These are phyloP conservation scores for Phenganax marumi DNA, from an alignment of 92 coral and sea anemone species.

Conservation along the genomic window DNA sequence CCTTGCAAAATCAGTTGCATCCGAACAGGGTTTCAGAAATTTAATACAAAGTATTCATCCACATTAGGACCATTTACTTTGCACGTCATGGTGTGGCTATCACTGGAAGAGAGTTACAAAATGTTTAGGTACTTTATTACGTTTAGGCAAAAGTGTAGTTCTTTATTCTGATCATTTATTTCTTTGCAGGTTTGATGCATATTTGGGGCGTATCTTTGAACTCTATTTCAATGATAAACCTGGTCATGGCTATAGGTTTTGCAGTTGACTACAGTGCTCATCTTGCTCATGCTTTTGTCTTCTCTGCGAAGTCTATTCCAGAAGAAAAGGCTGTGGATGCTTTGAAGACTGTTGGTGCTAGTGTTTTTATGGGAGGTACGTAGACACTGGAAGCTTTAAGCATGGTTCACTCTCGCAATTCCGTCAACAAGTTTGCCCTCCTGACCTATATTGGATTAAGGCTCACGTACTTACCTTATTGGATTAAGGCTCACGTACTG, in stretches of 20 bases:
- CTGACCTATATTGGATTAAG: not conserved
- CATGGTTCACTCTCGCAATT: not conserved
- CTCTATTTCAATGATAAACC: constrained; percentile 84
- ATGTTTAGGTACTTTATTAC: no score
- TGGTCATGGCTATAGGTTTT: constrained; percentile 90
- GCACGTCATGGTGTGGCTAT: no score
- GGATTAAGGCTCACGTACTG: no score
- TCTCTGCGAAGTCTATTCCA: constrained; percentile 57
- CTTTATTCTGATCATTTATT: not conserved
- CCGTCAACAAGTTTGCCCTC: not conserved
- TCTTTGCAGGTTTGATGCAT: constrained; percentile 62
- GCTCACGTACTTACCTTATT: no score
- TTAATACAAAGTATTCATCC: no score
- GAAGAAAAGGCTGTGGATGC: constrained; percentile 82
- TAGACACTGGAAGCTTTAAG: not conserved
- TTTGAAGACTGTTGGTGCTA: constrained; percentile 78
- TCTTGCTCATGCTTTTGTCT: constrained; percentile 84
- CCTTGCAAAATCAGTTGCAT: no score
- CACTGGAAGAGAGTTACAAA: no score
- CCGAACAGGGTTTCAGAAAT: no score
- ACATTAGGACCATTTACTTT: no score
- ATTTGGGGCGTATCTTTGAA: constrained; percentile 83
- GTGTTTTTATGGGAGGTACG: constrained; percentile 88
- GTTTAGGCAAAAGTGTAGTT: not conserved
- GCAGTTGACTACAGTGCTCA: constrained; percentile 96